Evolutionary conservation across 2,797 vertebrate genomes (phyloP).

Genomic region (Coccyzus lansbergi): DNA sequence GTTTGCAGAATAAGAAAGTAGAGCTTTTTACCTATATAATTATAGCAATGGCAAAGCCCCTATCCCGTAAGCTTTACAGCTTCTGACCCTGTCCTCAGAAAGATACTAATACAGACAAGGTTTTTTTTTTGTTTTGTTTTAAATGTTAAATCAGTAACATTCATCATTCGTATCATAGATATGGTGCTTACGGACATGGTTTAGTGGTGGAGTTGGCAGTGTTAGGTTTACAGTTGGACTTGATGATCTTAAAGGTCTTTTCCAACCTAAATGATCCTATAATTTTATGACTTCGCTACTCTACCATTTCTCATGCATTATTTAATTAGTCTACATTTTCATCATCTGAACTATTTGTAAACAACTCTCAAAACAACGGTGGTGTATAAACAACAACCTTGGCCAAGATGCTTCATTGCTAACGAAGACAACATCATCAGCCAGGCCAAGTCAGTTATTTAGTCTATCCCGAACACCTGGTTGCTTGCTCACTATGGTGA

Average conservation of each 20-base stretch:
- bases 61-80: neutral
- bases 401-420: neutral
- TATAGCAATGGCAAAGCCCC: neutral
- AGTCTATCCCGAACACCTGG: neutral
- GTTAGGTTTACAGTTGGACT: no score
- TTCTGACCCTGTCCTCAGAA: neutral
- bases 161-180: no score
- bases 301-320: neutral
- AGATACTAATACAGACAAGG: neutral
- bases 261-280: no score
- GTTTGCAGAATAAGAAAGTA: neutral
- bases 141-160: neutral
- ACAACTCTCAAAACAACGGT: slow-evolving; percentile 14
- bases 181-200: no score
- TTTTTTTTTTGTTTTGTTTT: neutral
- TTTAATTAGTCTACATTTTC: neutral
- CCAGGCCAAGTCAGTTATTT: slow-evolving; percentile 12
- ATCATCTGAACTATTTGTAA: slow-evolving; percentile 17
- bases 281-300: neutral
- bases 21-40: neutral
- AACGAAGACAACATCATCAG: neutral
- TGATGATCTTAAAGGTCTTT: no score
- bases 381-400: neutral
- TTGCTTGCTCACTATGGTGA: neutral
- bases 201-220: no score